Evolutionary conservation across 2,888 invertebrate genomes (phyloP), one percentile per base, ranked within the genome.

Genomic region (Philaethria dido): DNA sequence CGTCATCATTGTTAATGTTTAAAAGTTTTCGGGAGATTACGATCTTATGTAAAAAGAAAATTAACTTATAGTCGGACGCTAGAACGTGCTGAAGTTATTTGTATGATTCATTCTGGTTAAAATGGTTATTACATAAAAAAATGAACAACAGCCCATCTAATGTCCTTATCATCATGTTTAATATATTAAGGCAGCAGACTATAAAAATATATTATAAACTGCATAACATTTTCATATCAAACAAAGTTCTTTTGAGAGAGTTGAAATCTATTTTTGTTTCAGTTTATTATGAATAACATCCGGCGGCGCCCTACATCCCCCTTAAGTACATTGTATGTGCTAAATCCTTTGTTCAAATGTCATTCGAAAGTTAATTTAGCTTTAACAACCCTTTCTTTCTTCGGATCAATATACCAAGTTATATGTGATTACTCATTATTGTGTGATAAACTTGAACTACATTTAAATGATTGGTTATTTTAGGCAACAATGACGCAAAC

Each of bases 261-360:
- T 79, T 77, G 78, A 80, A 76, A 81, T 33, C 76, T 87, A 86
- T 87, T 87, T 85, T 78, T 72, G 84, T 80, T 76, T 72, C 65
- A 73, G 80, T 78, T 79, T 82, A 82, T 85, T 86, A 82, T 82
- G 81, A 76, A 75, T 80, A 82, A 87, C 85, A 87, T 86, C 86
- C 86, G 84, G 80, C 76, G 57, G n/a, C 25, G 83, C 81, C 80
- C 79, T 77, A 78, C 79, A 79, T 39, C 42, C 80, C 79, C 81
- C 81, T 83, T 83, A 80, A 80, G 77, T 78, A 78, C 79, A 82
- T 80, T 83, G 83, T 82, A 80, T 77, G 77, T 77, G 74, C 75
- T 72, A 68, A 75, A 78, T 75, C 72, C 75, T 77, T 77, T 77
- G 76, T 77, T 76, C 70, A 44, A 73, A 72, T 69, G 73, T 69